Percentiles rank a stretch among this genome's conserved stretches.
phyloP scores from a whole-genome alignment of 1,140 invertebrate species.

The Polyergus mexicanus region DNA sequence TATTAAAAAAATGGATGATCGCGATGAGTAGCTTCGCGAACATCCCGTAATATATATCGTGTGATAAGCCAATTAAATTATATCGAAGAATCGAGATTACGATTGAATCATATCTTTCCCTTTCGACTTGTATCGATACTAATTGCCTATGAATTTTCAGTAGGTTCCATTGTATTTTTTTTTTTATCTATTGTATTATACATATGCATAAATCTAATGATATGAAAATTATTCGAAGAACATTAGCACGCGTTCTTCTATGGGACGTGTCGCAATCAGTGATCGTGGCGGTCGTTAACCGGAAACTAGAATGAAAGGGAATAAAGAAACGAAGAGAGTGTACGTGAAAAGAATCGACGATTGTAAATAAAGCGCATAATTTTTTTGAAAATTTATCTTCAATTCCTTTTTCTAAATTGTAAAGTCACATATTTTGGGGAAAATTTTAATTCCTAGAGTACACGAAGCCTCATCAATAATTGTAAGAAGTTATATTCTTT shows the following conservation, averaged over 20 bases:
- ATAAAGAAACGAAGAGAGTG: not conserved
- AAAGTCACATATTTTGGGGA: not conserved
- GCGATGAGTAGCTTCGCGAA: not conserved
- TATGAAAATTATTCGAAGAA: constrained; percentile 13
- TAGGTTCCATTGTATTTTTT: not conserved
- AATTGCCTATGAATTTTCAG: not conserved
- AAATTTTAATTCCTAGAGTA: not conserved
- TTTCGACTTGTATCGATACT: not conserved
- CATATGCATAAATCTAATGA: constrained; percentile 11
- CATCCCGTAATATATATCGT: not conserved
- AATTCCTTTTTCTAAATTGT: not conserved
- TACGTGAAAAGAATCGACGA: not conserved
- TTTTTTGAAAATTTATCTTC: not conserved
- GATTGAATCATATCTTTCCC: not conserved
- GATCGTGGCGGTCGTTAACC: constrained; percentile 33
- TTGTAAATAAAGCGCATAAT: not conserved
- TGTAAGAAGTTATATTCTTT: too few species aligned
- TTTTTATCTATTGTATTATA: not conserved
- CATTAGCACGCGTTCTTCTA: not conserved
- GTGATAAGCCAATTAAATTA: not conserved
- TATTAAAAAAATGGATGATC: not conserved
- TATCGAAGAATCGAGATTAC: not conserved
- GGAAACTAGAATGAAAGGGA: constrained; percentile 5
- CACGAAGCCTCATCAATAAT: too few species aligned
- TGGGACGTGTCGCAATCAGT: constrained; percentile 16